A percentile compares a stretch with the other conserved stretches of the same genome.
Conservation (phyloP, 2,888 invertebrate genomes). For the Epistrophe grossulariae region DNA sequence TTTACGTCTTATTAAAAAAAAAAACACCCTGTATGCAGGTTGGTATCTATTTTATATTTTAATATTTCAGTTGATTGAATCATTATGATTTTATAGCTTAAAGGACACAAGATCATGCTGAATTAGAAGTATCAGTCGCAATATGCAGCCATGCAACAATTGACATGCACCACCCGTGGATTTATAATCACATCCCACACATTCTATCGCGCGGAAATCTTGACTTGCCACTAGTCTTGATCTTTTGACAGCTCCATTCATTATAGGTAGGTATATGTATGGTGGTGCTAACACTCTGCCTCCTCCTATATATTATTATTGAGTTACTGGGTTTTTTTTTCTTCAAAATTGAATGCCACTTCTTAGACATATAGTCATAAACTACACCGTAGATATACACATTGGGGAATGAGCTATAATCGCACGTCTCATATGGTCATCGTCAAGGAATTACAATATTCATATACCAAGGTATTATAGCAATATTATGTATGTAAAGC, state of each 20-base stretch:
- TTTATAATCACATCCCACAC: constrained; percentile 47
- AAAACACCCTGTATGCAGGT: no score
- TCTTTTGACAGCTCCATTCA: constrained; percentile 39
- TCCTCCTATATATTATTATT: constrained; percentile 12
- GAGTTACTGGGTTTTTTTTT: constrained; percentile 10
- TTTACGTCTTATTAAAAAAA: no score
- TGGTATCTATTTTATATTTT: not conserved
- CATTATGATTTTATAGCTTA: not conserved
- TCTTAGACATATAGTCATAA: not conserved
- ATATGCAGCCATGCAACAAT: constrained; percentile 17
- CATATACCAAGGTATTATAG: no score
- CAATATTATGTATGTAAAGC: no score
- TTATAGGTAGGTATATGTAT: not conserved
- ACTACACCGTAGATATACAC: no score
- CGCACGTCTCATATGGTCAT: constrained; percentile 17
- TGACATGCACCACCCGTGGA: constrained; percentile 23
- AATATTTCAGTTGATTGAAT: constrained; percentile 1
- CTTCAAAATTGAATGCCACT: constrained; percentile 9
- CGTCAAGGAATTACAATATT: constrained; percentile 31
- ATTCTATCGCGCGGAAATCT: constrained; percentile 15
- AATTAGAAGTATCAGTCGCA: constrained; percentile 17
- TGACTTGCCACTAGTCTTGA: constrained; percentile 38
- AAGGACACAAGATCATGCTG: constrained; percentile 6
- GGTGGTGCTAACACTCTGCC: constrained; percentile 25
- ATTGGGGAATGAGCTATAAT: not conserved